A percentile compares a stretch with the other conserved stretches of the same genome.
phyloP scores from a whole-genome alignment of 2,888 invertebrate genomes.

The Drosophila stalkeri region DNA sequence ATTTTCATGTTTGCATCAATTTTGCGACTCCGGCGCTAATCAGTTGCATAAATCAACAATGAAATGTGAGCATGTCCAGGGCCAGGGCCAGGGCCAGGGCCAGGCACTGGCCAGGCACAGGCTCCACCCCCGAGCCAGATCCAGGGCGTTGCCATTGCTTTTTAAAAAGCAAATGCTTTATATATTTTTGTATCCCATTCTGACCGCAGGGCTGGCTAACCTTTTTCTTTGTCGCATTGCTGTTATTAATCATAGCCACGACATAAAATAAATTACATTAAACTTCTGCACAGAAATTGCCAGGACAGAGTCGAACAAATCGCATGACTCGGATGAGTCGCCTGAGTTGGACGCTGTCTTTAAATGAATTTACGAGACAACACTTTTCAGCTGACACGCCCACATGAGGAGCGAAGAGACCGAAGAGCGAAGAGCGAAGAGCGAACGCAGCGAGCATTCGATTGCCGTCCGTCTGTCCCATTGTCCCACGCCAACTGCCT shows the following conservation, averaged over 20 bases:
- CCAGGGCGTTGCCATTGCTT: conserved; percentile 36
- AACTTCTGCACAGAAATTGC: conserved; percentile 67
- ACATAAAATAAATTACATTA: conserved; percentile 79
- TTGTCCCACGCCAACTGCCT: conserved; percentile 32
- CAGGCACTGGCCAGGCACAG: not conserved
- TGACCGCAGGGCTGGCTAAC: conserved; percentile 64
- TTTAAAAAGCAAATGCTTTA: conserved; percentile 52
- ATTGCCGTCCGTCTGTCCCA: conserved; percentile 38
- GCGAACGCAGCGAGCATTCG: conserved; percentile 42
- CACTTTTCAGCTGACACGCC: conserved; percentile 75
- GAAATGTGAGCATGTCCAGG: conserved; percentile 40
- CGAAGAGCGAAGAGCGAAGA: no score
- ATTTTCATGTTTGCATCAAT: conserved; percentile 70
- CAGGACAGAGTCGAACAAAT: conserved; percentile 28
- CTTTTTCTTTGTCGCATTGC: conserved; percentile 57
- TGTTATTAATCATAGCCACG: conserved; percentile 76
- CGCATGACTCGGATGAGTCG: conserved; percentile 6
- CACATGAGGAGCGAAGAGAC: conserved; percentile 36
- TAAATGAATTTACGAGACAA: conserved; percentile 80
- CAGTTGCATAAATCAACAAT: conserved; percentile 77
- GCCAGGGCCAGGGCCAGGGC: not conserved
- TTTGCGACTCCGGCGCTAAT: conserved; percentile 65
- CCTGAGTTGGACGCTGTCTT: conserved; percentile 45
- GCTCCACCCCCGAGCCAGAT: not conserved
- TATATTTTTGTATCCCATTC: conserved; percentile 46